Conservation (phyloP, 1,140 invertebrate genomes). For the Leptinotarsa lineolata region DNA sequence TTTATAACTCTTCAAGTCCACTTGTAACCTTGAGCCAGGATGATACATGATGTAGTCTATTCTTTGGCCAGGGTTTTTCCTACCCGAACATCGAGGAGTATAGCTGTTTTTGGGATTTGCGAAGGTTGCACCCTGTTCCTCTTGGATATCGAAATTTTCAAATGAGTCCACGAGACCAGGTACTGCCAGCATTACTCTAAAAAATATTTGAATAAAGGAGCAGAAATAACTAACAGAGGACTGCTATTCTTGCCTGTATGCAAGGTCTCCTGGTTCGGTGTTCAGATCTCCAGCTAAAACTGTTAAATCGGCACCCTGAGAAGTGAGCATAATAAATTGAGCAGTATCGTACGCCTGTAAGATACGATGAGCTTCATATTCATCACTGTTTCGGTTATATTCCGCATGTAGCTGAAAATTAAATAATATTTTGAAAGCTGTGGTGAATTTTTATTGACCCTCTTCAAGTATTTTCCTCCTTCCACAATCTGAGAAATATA, state of each 20-base stretch:
- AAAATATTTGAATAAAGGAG: slow-evolving; percentile 34
- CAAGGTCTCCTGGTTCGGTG: slow-evolving; percentile 82
- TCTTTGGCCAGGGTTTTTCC: slow-evolving; percentile 76
- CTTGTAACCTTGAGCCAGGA: slow-evolving; percentile 60
- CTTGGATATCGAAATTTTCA: slow-evolving; percentile 34
- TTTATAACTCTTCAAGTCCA: slow-evolving; percentile 65
- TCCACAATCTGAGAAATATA: too few relatives aligned
- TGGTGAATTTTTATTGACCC: too few relatives aligned
- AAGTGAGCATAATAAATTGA: slow-evolving; percentile 88
- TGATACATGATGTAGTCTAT: slow-evolving; percentile 90
- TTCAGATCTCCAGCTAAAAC: slow-evolving; percentile 94
- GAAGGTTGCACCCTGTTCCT: slow-evolving; percentile 66
- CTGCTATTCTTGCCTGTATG: slow-evolving; percentile 66
- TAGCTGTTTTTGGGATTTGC: slow-evolving; percentile 85
- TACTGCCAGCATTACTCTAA: slow-evolving; percentile 61
- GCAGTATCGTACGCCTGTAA: slow-evolving; percentile 93
- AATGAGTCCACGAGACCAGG: slow-evolving; percentile 56
- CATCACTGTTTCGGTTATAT: slow-evolving; percentile 82
- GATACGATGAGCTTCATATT: slow-evolving; percentile 87
- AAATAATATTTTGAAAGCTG: too few relatives aligned
- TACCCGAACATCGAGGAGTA: slow-evolving; percentile 62
- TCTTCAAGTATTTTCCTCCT: too few relatives aligned
- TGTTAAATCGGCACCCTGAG: slow-evolving; percentile 74
- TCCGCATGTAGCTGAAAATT: slow-evolving; percentile 87
- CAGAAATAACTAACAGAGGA: slow-evolving; percentile 14